phyloP scores from a whole-genome alignment of 2,113 vertebrate species.

The Helogale parvula region DNA sequence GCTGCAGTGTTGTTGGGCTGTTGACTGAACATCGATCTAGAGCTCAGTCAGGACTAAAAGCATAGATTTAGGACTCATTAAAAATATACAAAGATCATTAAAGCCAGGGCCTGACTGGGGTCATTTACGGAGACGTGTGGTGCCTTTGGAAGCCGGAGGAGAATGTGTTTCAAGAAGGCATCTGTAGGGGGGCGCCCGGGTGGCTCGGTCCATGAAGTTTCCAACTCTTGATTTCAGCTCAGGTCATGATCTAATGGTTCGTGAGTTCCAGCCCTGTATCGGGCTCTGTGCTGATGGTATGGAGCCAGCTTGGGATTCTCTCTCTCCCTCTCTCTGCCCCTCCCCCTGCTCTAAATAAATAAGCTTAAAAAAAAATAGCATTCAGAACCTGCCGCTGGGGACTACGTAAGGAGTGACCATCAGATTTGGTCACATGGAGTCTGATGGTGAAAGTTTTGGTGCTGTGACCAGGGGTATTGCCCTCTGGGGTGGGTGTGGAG shows the following conservation, averaged over 20 bases:
- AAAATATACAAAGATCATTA: neutral
- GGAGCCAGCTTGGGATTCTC: no score
- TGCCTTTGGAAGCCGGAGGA: neutral
- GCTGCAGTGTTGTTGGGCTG: neutral
- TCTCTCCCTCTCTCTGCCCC: no score
- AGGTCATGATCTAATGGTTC: no score
- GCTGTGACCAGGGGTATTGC: neutral
- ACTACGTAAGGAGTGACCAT: neutral
- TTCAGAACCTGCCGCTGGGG: no score
- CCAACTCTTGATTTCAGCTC: no score
- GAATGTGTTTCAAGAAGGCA: neutral
- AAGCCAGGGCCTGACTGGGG: neutral
- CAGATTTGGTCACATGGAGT: neutral
- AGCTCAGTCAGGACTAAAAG: neutral
- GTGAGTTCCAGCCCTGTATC: no score
- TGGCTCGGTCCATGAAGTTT: no score
- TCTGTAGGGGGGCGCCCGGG: no score
- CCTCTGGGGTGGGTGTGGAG: accelerated
- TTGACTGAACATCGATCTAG: neutral
- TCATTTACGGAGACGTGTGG: neutral
- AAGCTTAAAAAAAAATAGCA: no score
- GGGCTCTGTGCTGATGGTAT: no score
- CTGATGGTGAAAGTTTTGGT: neutral
- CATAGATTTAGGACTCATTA: neutral
- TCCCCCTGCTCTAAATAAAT: no score